Percentiles rank a stretch among this genome's conserved stretches.
Evolutionary conservation across 2,888 invertebrate genomes (phyloP).

Genomic region (Arge pagana): DNA sequence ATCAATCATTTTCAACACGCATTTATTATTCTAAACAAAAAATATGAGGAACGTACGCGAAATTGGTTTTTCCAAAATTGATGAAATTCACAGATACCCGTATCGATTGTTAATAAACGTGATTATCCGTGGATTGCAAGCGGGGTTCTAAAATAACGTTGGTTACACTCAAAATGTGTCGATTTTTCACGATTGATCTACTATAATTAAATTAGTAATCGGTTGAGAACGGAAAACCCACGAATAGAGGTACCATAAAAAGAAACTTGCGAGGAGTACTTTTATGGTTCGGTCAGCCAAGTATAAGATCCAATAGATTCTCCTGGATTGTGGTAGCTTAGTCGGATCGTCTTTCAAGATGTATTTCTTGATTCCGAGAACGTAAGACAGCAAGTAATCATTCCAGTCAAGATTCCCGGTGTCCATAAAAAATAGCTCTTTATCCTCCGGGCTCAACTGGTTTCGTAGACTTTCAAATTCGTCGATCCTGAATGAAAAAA

Average conservation of each 20-base stretch:
- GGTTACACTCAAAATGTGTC: no score
- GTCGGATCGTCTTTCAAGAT: slow-evolving; percentile 82
- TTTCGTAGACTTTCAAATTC: slow-evolving; percentile 36
- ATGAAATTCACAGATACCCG: no score
- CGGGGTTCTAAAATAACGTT: no score
- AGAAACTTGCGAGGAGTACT: slow-evolving; percentile 32
- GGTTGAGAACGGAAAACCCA: slow-evolving; percentile 31
- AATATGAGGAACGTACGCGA: no score
- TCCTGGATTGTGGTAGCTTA: slow-evolving; percentile 74
- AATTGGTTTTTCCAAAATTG: no score
- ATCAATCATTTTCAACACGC: no score
- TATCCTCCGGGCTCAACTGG: slow-evolving; percentile 48
- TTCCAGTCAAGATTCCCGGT: slow-evolving; percentile 65
- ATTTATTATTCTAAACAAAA: no score
- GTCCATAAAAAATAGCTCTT: slow-evolving; percentile 58
- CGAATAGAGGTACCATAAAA: slow-evolving; percentile 44
- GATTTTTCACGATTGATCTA: no score
- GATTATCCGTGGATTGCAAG: no score
- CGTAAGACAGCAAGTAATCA: slow-evolving; percentile 70
- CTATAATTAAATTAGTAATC: no score
- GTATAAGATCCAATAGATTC: slow-evolving; percentile 58
- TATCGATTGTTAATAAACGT: no score
- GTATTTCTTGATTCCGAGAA: slow-evolving; percentile 82
- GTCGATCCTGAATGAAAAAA: slow-evolving; percentile 49
- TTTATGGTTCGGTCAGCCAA: slow-evolving; percentile 41